These are phyloP conservation scores for Empidonax traillii DNA, from an alignment of 2,113 vertebrate species.

Conservation along the genomic window DNA sequence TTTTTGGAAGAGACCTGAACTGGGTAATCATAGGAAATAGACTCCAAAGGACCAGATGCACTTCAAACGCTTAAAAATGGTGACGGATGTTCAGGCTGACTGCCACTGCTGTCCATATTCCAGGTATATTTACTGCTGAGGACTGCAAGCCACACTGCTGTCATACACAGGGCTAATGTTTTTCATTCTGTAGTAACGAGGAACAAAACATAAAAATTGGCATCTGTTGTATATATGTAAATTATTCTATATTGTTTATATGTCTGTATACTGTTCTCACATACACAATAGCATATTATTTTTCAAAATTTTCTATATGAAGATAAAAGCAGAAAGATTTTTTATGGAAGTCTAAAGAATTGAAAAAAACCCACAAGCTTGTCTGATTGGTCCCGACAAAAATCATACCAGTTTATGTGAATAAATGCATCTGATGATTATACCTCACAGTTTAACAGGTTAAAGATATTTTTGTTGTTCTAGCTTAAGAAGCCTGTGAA, in stretches of 20 bases:
- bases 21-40: conserved; percentile 65
- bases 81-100: conserved; percentile 63
- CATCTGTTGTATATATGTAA: conserved; percentile 31
- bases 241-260: conserved; percentile 27
- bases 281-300: background rate
- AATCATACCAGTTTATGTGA: background rate
- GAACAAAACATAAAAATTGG: conserved; percentile 37
- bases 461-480: background rate
- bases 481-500: background rate
- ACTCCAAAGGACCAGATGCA: conserved; percentile 68
- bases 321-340: conserved; percentile 37
- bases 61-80: conserved; percentile 63
- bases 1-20: conserved; percentile 68
- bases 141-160: conserved; percentile 36
- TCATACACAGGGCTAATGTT: conserved; percentile 12
- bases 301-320: conserved; percentile 47
- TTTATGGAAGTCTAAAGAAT: conserved; percentile 32
- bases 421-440: background rate
- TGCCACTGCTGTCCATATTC: conserved; percentile 60
- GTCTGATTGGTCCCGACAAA: background rate
- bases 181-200: conserved; percentile 15
- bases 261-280: background rate
- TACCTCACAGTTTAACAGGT: background rate
- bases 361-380: background rate
- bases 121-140: conserved; percentile 62